Evolutionary conservation across 2,113 vertebrate species (phyloP), one percentile per base, ranked within the genome.

Genomic region (Orthonyx spaldingii): DNA sequence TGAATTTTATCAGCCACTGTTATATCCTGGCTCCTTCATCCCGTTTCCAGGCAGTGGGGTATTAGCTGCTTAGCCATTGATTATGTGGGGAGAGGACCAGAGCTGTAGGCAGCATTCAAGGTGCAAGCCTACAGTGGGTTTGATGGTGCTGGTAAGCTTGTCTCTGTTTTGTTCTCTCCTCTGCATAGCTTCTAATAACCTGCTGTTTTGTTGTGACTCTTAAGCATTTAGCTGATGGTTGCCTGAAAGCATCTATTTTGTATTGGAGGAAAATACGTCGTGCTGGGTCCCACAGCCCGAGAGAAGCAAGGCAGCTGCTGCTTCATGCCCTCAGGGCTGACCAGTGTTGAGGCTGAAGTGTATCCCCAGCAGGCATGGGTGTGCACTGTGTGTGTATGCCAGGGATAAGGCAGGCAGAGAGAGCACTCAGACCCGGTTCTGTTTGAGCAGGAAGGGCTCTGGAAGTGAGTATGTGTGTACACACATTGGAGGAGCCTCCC

Each of bases 1-100:
- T 52, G 69, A 87, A 18, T 87, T 87, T 70, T 84, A 17, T 47
- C 2, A 0, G 18, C 22, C 39, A 0, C 33, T 70, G 5, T 44
- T 47, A 4, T 1, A 57, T 65, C 60, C 16, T 57, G 44, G 4
- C 24, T 78, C 22, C 41, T 81, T 64, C 1, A 1, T 42, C 37
- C 41, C 12, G 11, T 64, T 52, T 56, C 18, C 32, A 33, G 80
- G 21, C 30, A 42, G 4, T 1, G 4, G 4, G 4, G 8, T 59
- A 44, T 4, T 13, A 75, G 52, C 10, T 66, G 37, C 87, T 75
- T 39, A 66, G 33, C n/a, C 0, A 0, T 3, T 24, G 24, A 10
- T 49, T 44, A 3, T 65, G 35, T 1, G 1, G 16, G 27, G n/a
- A 60, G 55, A 61, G 12, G 27, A 75, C 32, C 26, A 57, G 24